A percentile compares a stretch with the other conserved stretches of the same genome.
Conservation (phyloP, 37 sponge, comb jelly and placozoan genomes). For the Crambe crambe region DNA sequence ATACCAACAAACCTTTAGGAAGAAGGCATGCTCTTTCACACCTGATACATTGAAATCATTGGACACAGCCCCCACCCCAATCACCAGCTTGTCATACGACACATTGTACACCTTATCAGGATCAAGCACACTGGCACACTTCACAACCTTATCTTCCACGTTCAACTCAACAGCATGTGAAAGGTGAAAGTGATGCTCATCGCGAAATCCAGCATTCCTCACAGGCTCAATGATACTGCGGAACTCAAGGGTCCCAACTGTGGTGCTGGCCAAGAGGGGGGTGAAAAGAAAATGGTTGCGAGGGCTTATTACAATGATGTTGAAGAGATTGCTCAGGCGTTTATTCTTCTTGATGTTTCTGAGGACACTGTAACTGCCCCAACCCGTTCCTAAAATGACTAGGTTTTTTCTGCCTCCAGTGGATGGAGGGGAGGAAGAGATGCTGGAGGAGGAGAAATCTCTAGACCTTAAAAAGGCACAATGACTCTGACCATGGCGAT, state of each 20-base stretch:
- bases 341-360: conserved; percentile 57
- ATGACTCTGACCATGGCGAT: too few species aligned
- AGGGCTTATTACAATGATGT: conserved; percentile 81
- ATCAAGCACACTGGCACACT: conserved; percentile 69
- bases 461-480: too few species aligned
- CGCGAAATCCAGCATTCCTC: conserved; percentile 75
- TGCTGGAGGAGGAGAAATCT: neutral
- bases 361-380: conserved; percentile 85
- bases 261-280: conserved; percentile 87
- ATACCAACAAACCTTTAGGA: conserved; percentile 70
- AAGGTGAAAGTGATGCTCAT: conserved; percentile 86
- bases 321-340: conserved; percentile 19
- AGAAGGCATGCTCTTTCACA: conserved; percentile 86
- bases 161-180: conserved; percentile 69
- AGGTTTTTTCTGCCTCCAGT: conserved; percentile 22
- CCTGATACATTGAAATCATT: conserved; percentile 85
- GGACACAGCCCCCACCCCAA: conserved; percentile 82
- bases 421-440: neutral
- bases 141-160: conserved; percentile 28
- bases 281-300: conserved; percentile 94
- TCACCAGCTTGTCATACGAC: conserved; percentile 73
- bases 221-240: conserved; percentile 93
- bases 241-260: conserved; percentile 91
- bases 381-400: conserved; percentile 86
- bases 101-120: conserved; percentile 44